These are phyloP conservation scores for Dinocampus coccinellae DNA, from an alignment of 2,888 invertebrate species.

Conservation along the genomic window DNA sequence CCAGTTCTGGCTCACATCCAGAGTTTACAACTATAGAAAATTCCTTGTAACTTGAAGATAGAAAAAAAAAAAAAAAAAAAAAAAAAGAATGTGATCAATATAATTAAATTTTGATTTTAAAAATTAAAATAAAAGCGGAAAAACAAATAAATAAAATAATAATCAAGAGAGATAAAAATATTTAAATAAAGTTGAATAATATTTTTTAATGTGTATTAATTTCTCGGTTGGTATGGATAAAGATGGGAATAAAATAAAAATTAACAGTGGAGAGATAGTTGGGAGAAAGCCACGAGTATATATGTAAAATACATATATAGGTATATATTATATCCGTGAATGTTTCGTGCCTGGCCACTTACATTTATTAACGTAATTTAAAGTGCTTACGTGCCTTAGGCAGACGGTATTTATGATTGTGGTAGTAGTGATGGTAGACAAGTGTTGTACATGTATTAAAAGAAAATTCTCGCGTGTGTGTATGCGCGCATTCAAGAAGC, in stretches of 20 bases:
- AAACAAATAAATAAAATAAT: too few relatives aligned
- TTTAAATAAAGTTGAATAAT: too few relatives aligned
- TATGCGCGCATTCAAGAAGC: slow-evolving; percentile 16
- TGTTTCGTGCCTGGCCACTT: slow-evolving; percentile 26
- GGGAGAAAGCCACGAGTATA: slow-evolving; percentile 14
- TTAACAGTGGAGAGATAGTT: slow-evolving; percentile 3
- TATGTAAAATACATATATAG: not conserved
- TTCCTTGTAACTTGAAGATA: slow-evolving; percentile 21
- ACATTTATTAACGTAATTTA: slow-evolving; percentile 37
- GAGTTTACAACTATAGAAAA: slow-evolving; percentile 29
- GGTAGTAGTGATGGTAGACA: slow-evolving; percentile 6
- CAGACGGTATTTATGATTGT: slow-evolving; percentile 30
- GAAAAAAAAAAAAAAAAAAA: slow-evolving; percentile 1
- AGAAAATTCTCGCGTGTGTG: slow-evolving; percentile 32
- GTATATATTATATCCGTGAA: not conserved
- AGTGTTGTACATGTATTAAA: slow-evolving; percentile 10
- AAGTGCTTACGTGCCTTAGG: slow-evolving; percentile 30
- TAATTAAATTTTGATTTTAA: slow-evolving; percentile 6
- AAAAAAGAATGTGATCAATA: not conserved
- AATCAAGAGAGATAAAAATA: too few relatives aligned
- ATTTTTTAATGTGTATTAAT: not conserved
- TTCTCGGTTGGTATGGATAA: not conserved
- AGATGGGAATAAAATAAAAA: slow-evolving; percentile 18
- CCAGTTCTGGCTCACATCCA: slow-evolving; percentile 43
- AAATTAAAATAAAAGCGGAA: not conserved